Percentiles rank a stretch among this genome's conserved stretches.
phyloP scores from a whole-genome alignment of 2,888 invertebrate genomes.

The Thera britannica region DNA sequence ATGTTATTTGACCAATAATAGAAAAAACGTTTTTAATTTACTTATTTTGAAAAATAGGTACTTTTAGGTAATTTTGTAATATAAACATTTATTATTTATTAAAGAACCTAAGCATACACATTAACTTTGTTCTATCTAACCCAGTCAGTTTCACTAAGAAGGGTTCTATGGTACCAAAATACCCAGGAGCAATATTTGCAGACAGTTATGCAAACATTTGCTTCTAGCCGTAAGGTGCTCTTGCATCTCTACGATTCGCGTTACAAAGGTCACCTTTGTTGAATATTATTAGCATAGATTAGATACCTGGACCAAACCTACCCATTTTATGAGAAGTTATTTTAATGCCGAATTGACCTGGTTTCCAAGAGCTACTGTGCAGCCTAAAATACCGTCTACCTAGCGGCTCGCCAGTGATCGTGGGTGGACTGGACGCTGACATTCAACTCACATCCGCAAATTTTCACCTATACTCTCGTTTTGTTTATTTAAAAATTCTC shows the following conservation, averaged over 20 bases:
- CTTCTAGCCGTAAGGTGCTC: too few species aligned
- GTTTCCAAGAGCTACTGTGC: conserved; percentile 52
- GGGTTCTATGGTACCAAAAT: too few species aligned
- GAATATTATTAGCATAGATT: conserved; percentile 17
- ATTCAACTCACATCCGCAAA: conserved; percentile 47
- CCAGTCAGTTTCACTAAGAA: too few species aligned
- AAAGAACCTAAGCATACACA: too few species aligned
- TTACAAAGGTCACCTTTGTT: neutral
- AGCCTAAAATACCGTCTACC: conserved; percentile 61
- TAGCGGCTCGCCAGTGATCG: conserved; percentile 43
- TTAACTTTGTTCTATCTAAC: too few species aligned
- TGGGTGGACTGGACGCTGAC: conserved; percentile 51
- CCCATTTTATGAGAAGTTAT: conserved; percentile 34
- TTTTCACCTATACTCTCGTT: conserved; percentile 48
- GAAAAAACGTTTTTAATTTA: too few species aligned
- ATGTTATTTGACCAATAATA: neutral
- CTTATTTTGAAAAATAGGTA: too few species aligned
- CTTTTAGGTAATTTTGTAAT: too few species aligned
- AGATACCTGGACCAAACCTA: neutral
- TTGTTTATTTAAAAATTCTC: conserved; percentile 48
- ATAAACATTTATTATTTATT: too few species aligned
- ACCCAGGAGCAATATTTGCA: too few species aligned
- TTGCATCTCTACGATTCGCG: neutral
- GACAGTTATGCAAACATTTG: too few species aligned
- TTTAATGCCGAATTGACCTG: conserved; percentile 59